Evolutionary conservation across 2,113 vertebrate genomes (phyloP).

Genomic region (Crotalus tigris): DNA sequence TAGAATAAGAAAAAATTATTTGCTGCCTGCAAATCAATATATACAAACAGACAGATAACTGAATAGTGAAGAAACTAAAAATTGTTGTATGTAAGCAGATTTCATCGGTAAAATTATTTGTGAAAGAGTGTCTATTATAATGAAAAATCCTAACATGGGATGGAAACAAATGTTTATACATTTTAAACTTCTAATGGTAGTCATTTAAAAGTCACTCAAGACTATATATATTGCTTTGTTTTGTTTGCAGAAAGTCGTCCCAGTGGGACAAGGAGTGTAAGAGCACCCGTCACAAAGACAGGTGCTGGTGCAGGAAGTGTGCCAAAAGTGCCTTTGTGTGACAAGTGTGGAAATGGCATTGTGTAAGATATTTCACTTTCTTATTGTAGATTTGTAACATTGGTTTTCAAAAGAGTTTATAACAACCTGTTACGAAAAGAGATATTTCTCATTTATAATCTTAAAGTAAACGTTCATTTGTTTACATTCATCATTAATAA

Average conservation of each 20-base stretch:
- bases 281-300: conserved; percentile 82
- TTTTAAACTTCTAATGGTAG: not conserved
- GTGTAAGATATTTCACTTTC: conserved; percentile 78
- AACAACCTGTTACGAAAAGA: not conserved
- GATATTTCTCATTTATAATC: not conserved
- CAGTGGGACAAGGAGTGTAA: conserved; percentile 83
- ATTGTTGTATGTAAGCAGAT: not conserved
- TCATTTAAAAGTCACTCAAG: conserved; percentile 2
- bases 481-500: not conserved
- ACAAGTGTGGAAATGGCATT: conserved; percentile 95
- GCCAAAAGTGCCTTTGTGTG: conserved; percentile 91
- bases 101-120: not conserved
- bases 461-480: not conserved
- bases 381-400: conserved; percentile 14
- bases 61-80: not conserved
- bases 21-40: too few species aligned
- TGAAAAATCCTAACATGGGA: conserved; percentile 6
- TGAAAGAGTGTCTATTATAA: not conserved
- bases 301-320: conserved; percentile 72
- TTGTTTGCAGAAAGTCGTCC: conserved; percentile 81
- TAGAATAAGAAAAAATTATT: not conserved
- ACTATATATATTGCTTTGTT: conserved; percentile 20
- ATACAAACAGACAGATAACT: not conserved
- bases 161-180: not conserved
- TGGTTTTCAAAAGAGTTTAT: not conserved